These are phyloP conservation scores for Eucriotettix oculatus DNA, from an alignment of 2,888 invertebrate species.

Conservation along the genomic window DNA sequence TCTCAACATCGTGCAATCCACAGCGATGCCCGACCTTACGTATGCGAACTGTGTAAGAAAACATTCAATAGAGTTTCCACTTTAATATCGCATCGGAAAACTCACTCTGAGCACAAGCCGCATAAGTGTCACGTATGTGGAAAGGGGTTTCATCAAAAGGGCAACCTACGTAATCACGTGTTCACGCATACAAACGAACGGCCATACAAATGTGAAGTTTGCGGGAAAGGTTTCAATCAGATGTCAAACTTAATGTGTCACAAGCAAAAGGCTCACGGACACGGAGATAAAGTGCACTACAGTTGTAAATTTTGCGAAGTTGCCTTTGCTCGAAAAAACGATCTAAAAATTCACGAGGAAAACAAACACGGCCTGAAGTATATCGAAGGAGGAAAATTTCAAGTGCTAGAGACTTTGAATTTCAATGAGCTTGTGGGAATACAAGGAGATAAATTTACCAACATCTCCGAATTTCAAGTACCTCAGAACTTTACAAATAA, in stretches of 20 bases:
- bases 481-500: no score
- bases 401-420: not conserved
- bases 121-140: slow-evolving; percentile 57
- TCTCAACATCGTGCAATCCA: slow-evolving; percentile 66
- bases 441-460: no score
- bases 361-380: not conserved
- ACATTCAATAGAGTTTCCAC: slow-evolving; percentile 65
- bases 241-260: slow-evolving; percentile 67
- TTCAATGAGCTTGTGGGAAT: no score
- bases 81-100: slow-evolving; percentile 63
- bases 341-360: not conserved
- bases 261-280: slow-evolving; percentile 24
- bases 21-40: slow-evolving; percentile 54
- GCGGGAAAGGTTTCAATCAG: slow-evolving; percentile 62
- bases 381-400: not conserved
- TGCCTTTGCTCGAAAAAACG: not conserved
- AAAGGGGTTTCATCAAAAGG: slow-evolving; percentile 69
- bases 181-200: slow-evolving; percentile 65
- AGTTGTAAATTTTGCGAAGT: not conserved
- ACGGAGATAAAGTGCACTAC: not conserved
- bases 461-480: no score
- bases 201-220: slow-evolving; percentile 58
- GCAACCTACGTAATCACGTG: slow-evolving; percentile 57
- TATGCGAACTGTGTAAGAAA: slow-evolving; percentile 54
- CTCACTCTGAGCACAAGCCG: slow-evolving; percentile 55